Evolutionary conservation across 2,888 invertebrate species (phyloP), one percentile per base, ranked within the genome.

Genomic region (Epistrophella euchroma): DNA sequence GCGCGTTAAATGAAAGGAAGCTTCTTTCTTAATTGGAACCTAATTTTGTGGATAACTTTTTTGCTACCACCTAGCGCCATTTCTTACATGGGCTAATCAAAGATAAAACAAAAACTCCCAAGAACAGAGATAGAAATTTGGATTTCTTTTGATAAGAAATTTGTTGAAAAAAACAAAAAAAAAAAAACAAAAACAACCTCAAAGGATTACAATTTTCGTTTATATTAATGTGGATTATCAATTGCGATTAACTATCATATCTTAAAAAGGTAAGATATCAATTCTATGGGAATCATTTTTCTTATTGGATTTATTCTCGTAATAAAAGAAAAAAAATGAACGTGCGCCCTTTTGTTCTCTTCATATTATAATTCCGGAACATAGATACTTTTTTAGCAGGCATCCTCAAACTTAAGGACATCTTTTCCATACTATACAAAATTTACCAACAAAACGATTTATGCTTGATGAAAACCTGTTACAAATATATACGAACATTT

Each of bases 201-300:
- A 85, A 84, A 75, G 84, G 86, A 82, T 82, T 82, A 82, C 77
- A 71, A 58, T 78, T 86, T 68, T 74, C 66, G 52, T 68, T 68
- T 71, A 11, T 64, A n/a, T 64, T 40, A 62, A 47, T 82, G 82
- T 86, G 86, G 86, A 86, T 86, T 86, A 86, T 82, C 74, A 81
- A 77, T 86, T 86, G 86, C 86, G 70, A 86, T 86, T 77, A 85
- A 85, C 73, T 78, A 78, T 86, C 77, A 66, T 82, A 74, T 86
- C 45, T 71, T 71, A 86, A 86, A 86, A 86, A 86, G 86, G 86
- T 86, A 75, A 82, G 86, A 70, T 45, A 2, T 52, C 4, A 1
- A 10, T 37, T 17, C 25, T 22, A 68, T 68, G n/a, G 50, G 37
- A 68, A n/a, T 45, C 1, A 47, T 43, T 68, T 45, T 66, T 66